phyloP scores from a whole-genome alignment of 2,113 vertebrate species.

The Caloenas nicobarica region DNA sequence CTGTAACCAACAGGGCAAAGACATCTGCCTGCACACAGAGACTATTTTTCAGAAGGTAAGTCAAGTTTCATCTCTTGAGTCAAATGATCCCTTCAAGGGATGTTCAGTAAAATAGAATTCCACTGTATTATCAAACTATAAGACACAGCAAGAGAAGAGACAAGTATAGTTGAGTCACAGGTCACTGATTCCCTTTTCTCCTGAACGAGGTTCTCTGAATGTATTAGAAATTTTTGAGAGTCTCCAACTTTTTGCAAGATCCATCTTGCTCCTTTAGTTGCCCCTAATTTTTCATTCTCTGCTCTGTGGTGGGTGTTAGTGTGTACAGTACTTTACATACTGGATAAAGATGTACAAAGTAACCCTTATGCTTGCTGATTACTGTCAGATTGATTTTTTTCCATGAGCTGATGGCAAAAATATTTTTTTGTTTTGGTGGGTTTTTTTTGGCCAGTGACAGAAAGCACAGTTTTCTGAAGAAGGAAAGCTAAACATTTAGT shows the following conservation, averaged over 20 bases:
- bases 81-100: slow-evolving; percentile 5
- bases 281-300: neutral
- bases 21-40: neutral
- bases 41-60: neutral
- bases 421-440: neutral
- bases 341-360: neutral
- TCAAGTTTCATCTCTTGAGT: neutral
- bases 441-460: neutral
- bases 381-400: neutral
- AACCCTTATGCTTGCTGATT: neutral
- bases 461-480: neutral
- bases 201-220: neutral
- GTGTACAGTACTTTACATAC: neutral
- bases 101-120: slow-evolving; percentile 19
- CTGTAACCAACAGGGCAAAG: neutral
- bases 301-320: neutral
- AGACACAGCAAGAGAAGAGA: slow-evolving; percentile 13
- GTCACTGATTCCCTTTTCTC: neutral
- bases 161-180: neutral
- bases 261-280: neutral
- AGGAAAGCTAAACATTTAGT: neutral
- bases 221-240: neutral
- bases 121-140: neutral
- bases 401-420: neutral
- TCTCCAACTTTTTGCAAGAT: neutral